Base-by-base conservation (phyloP, 1,140 invertebrate genomes). In the Camponotus pennsylvanicus region DNA sequence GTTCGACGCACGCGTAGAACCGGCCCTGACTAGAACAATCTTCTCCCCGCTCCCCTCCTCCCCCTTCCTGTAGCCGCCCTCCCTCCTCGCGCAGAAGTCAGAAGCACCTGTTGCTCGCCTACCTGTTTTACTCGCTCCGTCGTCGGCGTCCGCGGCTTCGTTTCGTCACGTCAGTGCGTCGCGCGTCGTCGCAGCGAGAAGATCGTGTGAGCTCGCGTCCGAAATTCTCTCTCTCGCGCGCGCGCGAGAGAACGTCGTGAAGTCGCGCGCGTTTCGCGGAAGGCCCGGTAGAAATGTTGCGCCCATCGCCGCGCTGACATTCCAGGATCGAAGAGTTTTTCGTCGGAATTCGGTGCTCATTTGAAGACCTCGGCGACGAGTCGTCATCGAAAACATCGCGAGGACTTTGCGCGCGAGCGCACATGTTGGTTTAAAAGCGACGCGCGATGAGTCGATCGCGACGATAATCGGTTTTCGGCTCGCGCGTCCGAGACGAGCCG, bases 21-120 rank as follows among this genome's bases (percentile, higher is more conserved):
- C 70, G 73, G 13, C 9, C 82, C 59, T 77, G 82, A 27, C 15
- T 27, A 11, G 15, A n/a, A 86, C 67, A 69, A 61, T 79, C 76
- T 79, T 40, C 34, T 52, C 18, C 18, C 55, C 27, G 67, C 59
- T 40, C 40, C 40, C 40, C 9, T 45, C 67, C 63, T 64, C 63
- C 42, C 52, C n/a, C 13, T 55, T 42, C 73, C 59, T 27, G 27
- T 27, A 32, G 13, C 7, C 49, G 13, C 0, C 49, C 3, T 40
- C 71, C 73, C 34, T 73, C 0, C 15, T 27, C 27, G 27, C 57
- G 75, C 32, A 2, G 42, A 34, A 85, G 64, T 76, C 88, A 91
- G 92, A 94, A 94, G 93, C 94, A 94, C 94, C 94, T 94, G 94
- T 94, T 93, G 93, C 93, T 88, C 69, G 91, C 91, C 92, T 94